phyloP scores from a whole-genome alignment of 1,140 invertebrate genomes.

The Hycleus cichorii region DNA sequence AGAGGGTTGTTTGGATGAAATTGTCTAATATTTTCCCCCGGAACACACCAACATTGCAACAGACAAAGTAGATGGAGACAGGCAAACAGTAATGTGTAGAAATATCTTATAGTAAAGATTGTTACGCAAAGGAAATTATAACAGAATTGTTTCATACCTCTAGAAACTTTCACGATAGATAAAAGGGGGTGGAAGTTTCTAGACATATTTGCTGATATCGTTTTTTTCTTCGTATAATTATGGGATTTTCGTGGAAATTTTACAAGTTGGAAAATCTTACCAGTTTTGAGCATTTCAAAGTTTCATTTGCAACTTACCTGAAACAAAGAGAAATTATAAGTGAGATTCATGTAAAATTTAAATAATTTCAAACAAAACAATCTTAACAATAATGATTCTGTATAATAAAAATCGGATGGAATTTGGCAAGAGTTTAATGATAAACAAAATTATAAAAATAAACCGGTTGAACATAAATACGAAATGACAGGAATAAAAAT shows the following conservation, averaged over 20 bases:
- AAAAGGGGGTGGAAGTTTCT: no score
- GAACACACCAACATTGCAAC: slow-evolving; percentile 8
- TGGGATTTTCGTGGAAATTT: no score
- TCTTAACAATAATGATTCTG: background rate
- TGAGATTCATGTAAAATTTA: no score
- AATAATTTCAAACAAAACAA: no score
- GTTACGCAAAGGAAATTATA: slow-evolving; percentile 7
- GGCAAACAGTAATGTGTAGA: background rate
- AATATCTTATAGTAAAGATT: background rate
- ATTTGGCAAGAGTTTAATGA: slow-evolving; percentile 1
- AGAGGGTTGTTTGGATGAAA: slow-evolving; percentile 13
- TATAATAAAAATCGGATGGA: background rate
- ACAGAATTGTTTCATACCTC: background rate
- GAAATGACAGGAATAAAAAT: background rate
- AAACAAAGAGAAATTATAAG: no score
- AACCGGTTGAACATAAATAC: no score
- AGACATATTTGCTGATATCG: no score
- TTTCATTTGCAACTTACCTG: no score
- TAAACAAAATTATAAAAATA: slow-evolving; percentile 1
- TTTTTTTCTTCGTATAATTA: no score
- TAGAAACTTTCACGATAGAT: no score
- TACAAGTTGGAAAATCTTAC: no score
- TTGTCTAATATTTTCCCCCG: slow-evolving; percentile 8
- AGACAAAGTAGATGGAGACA: background rate
- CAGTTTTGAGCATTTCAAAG: no score